Evolutionary conservation across 2,888 invertebrate genomes (phyloP).

Genomic region (Monopis laevigella): DNA sequence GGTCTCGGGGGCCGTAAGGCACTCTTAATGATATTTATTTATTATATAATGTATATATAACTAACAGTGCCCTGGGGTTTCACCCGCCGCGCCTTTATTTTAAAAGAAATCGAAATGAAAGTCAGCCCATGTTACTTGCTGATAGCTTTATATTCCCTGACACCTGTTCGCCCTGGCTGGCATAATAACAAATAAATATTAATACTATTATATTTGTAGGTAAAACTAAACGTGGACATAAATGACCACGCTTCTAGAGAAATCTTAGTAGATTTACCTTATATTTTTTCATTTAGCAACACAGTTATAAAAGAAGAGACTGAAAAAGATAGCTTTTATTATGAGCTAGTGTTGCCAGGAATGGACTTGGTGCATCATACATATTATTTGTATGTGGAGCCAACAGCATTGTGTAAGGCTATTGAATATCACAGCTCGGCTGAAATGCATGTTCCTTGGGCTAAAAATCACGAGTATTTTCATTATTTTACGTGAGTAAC

Average conservation of each 20-base stretch:
- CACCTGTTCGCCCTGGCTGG: no score
- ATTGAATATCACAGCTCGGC: constrained; percentile 66
- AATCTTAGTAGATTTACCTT: constrained; percentile 43
- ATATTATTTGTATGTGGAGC: constrained; percentile 67
- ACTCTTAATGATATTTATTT: no score
- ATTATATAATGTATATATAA: no score
- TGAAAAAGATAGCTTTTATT: constrained; percentile 64
- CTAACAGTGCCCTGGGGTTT: no score
- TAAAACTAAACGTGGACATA: constrained; percentile 71
- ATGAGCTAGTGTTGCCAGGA: constrained; percentile 66
- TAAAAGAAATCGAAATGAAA: no score
- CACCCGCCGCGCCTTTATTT: no score
- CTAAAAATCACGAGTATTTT: constrained; percentile 66
- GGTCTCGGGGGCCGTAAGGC: no score
- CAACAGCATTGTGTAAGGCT: constrained; percentile 47
- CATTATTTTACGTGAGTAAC: constrained; percentile 70
- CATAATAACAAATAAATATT: no score
- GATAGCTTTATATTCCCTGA: no score
- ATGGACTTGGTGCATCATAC: constrained; percentile 70
- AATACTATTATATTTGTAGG: no score
- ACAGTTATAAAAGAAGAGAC: constrained; percentile 61
- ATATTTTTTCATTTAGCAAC: constrained; percentile 33
- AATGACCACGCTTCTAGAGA: constrained; percentile 55
- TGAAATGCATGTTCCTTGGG: constrained; percentile 74
- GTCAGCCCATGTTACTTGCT: no score